Conservation (phyloP, 2,888 invertebrate species). For the Nomada hirtipes region DNA sequence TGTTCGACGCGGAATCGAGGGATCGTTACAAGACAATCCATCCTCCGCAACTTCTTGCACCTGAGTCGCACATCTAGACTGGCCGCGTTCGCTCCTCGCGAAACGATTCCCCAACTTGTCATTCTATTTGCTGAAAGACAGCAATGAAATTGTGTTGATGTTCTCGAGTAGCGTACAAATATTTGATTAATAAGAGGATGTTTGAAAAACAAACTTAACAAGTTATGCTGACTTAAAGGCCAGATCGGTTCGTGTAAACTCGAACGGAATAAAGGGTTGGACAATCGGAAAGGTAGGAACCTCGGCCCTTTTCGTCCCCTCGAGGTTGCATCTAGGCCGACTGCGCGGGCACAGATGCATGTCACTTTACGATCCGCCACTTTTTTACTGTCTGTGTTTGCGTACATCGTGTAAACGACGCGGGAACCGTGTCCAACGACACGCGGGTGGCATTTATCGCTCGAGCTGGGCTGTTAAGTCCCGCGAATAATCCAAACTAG, state of each 20-base stretch:
- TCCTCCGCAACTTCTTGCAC: conserved; percentile 16
- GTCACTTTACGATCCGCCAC: conserved; percentile 65
- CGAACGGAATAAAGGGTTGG: too few species aligned
- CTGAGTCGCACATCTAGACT: conserved; percentile 24
- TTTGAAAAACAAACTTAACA: not conserved
- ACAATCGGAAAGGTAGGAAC: not conserved
- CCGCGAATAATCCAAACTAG: conserved; percentile 42
- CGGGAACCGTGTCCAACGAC: conserved; percentile 60
- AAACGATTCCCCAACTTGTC: not conserved
- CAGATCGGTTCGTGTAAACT: too few species aligned
- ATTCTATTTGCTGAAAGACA: too few species aligned
- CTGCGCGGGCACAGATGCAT: conserved; percentile 51
- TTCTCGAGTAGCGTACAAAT: too few species aligned
- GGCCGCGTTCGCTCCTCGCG: too few species aligned
- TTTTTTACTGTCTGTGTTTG: conserved; percentile 77
- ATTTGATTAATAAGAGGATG: not conserved
- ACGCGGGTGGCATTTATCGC: conserved; percentile 73
- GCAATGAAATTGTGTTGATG: too few species aligned
- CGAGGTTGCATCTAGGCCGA: conserved; percentile 25
- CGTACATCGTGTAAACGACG: conserved; percentile 68
- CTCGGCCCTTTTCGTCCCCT: conserved; percentile 18
- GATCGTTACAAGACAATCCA: conserved; percentile 31
- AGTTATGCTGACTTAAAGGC: too few species aligned
- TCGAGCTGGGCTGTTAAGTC: conserved; percentile 42
- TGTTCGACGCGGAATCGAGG: conserved; percentile 31